Base-by-base conservation (phyloP, 2,888 invertebrate species). In the Ochropleura leucogaster region DNA sequence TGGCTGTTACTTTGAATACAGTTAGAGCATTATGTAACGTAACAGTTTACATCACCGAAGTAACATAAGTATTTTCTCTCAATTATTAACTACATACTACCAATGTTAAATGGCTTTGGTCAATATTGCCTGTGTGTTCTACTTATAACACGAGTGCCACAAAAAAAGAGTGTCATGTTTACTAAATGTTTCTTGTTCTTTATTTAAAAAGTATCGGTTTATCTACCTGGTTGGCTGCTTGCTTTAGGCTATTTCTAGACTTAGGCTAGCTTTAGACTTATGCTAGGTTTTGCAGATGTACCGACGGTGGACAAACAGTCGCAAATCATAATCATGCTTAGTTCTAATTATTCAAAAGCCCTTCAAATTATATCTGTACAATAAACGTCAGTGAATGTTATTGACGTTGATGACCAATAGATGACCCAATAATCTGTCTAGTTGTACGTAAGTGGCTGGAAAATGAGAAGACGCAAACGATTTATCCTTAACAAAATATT, bases 11-110 rank as follows among this genome's bases (percentile, higher is more conserved):
- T 87, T 88, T 88, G 85, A 86, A 76, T 79, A 66, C 72, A 51
- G 86, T 87, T 85, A 86, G 84, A 76, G 68, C 63, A 78, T 91
- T 90, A 89, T 85, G 84, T 83, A 89, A 90, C 66, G 53, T 68
- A 62, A 68, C 71, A 64, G 57, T 49, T 85, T 85, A 80, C 74
- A 81, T 85, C 74, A 86, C 69, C 53, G 42, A 75, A 68, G 65
- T 62, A 74, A 49, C 62, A 46, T 67, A 74, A 68, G 57, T 57
- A 44, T 74, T 80, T 80, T 74, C 69, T 74, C 72, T 78, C 79
- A 82, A 77, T 79, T 76, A 72, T 63, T 44, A 62, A 12, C 44
- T 12, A 62, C 62, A 16, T 51, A 46, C 53, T 20, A 59, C 42
- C 64, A 51, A 74, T 55, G 59, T 46, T 68, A 69, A 74, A 63